A percentile compares a stretch with the other conserved stretches of the same genome.
Conservation (phyloP, 2,797 vertebrate genomes). For the Spinus pinus region DNA sequence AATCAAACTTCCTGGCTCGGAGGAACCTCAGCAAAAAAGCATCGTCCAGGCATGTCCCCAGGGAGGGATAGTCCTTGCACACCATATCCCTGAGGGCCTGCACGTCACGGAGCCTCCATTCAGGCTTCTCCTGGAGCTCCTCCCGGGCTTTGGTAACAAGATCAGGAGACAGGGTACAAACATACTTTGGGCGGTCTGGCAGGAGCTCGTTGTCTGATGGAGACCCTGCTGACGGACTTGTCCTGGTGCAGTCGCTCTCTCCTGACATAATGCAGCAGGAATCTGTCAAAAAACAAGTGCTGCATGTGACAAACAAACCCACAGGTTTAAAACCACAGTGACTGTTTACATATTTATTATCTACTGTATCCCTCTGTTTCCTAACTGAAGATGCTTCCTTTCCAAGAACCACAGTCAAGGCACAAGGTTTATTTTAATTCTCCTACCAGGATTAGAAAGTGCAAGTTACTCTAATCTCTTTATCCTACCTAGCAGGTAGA, state of each 20-base stretch:
- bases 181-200: constrained; percentile 81
- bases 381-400: background rate
- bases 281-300: constrained; percentile 11
- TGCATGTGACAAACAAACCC: background rate
- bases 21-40: constrained; percentile 94
- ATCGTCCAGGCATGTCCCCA: constrained; percentile 91
- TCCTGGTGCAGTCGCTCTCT: constrained; percentile 83
- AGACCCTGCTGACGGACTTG: constrained; percentile 75
- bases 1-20: constrained; percentile 96
- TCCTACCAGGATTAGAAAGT: background rate
- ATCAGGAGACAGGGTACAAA: constrained; percentile 88
- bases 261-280: constrained; percentile 84
- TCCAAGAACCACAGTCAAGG: background rate
- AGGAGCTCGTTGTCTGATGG: constrained; percentile 75
- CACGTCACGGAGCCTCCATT: constrained; percentile 94
- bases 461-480: background rate
- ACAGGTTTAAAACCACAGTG: background rate
- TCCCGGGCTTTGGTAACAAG: constrained; percentile 93
- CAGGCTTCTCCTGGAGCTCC: constrained; percentile 96
- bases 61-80: constrained; percentile 89
- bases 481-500: background rate
- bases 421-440: background rate
- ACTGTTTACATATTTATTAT: background rate
- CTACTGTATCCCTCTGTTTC: background rate
- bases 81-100: constrained; percentile 98